Base-by-base conservation (phyloP, 2,888 invertebrate genomes). In the Tiliacea citrago region DNA sequence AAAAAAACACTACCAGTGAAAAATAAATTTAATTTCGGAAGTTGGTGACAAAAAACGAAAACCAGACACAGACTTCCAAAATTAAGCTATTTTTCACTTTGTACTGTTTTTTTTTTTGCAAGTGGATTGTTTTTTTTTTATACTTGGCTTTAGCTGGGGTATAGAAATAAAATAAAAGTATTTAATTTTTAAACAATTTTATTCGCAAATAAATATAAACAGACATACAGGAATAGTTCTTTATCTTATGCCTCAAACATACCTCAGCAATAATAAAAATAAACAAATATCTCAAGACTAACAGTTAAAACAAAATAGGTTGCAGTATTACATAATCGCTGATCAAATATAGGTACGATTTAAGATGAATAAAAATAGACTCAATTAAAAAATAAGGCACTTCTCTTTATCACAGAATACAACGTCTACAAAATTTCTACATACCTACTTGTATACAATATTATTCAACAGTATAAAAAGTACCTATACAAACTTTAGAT, bases 321-420 rank as follows among this genome's bases (percentile, higher is more conserved):
- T 69, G 24, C 39, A 70, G 73, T 68, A 71, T 86, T 63, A 63
- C 71, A 71, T 71, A 57, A 66, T 51, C 21, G 2, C 58, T 68
- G 47, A 57, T 53, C 61, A 72, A 68, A 57, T 16, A 68, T 67
- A 75, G 49, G 45, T 60, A 69, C n/a, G 24, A 77, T 79, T 81
- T 77, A 74, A 53, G 29, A 81, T 79, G 67, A 75, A 77, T 76
- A 80, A 70, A 81, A 73, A 82, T 76, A 81, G 67, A 84, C 73
- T 75, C 73, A 84, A 83, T 84, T 76, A 86, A 78, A 88, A 90
- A 89, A 90, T 94, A 95, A 95, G 95, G 95, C 95, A 95, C 95
- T 88, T 91, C 87, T 91, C 88, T 90, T 92, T 95, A 96, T 96
- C 95, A 96, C 95, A 96, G 95, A 92, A 93, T 88, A 88, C 92